phyloP scores from a whole-genome alignment of 1,140 invertebrate genomes.

The Pristionchus pacificus region DNA sequence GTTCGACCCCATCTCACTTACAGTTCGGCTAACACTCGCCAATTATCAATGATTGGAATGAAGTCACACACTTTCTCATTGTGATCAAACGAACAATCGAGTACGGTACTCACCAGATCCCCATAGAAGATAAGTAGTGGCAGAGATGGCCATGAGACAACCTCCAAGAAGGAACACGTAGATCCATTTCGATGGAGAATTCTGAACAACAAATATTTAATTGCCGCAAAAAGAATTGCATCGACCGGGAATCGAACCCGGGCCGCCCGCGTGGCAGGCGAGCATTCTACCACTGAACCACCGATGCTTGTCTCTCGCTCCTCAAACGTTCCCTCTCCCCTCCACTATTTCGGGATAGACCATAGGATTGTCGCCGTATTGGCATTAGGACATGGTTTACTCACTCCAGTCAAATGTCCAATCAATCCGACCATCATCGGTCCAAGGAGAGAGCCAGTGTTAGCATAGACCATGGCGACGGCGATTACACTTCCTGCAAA shows the following conservation, averaged over 20 bases:
- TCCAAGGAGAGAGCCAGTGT: background rate
- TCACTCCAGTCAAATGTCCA: background rate
- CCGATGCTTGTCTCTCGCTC: constrained; percentile 68
- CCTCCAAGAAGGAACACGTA: background rate
- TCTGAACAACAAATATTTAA: background rate
- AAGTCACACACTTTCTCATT: too few species aligned
- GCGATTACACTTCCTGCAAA: too few species aligned
- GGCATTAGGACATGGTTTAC: too few species aligned
- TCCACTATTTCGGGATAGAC: too few species aligned
- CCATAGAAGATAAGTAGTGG: background rate
- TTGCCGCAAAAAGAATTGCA: background rate
- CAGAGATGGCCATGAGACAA: background rate
- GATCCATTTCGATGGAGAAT: background rate
- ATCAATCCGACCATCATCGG: background rate
- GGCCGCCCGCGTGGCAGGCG: constrained; percentile 83
- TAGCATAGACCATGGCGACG: background rate
- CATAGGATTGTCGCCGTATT: too few species aligned
- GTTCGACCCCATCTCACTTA: too few species aligned
- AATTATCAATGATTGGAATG: too few species aligned
- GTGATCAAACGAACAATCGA: too few species aligned
- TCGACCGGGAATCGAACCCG: constrained; percentile 78
- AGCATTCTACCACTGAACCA: constrained; percentile 88
- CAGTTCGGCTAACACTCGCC: too few species aligned
- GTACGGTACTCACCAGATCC: background rate
- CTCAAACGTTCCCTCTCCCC: too few species aligned